Base-by-base conservation (phyloP, 2,888 invertebrate species). In the Acanthococcus lagerstroemiae region DNA sequence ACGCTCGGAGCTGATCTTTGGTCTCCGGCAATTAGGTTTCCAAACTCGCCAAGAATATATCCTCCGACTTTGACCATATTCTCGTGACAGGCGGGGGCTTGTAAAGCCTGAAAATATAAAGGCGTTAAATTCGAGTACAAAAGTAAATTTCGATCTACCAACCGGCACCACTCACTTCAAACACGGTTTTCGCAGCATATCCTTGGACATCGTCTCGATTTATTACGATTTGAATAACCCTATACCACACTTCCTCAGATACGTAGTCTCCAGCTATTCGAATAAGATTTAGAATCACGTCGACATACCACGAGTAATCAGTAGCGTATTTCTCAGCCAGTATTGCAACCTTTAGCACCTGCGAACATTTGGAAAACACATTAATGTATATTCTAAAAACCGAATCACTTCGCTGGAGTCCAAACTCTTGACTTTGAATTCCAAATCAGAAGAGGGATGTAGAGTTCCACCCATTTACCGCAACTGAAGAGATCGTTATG, bases 11-110 rank as follows among this genome's bases (percentile, higher is more conserved):
- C 95, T 55, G 97, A 99, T 67, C 97, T 83, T 68, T 93, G 90
- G 78, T 99, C 99, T 17, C 99, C 99, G 72, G 99, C 99, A 76
- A 99, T 99, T 68, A 99, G 83, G 80, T 99, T 99, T 63, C 99
- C 99, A 79, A 99, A 99, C 79, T 99, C 97, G 69, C 99, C 99
- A 68, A 99, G 83, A 73, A 99, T 97, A 74, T 99, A 99, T 63
- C 97, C 99, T 68, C 97, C 97, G 65, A 99, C 99, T 84, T 99
- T 99, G 1, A 99, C 97, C 99, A 99, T 99, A 77, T 99, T 99
- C 79, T 99, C 99, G 77, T 99, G 99, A 75, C 99, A 99, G 25
- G 99, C 97, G 21, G 97, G 96, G 30, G 96, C 96, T 81, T 99
- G 96, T 63, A 97, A 79, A 67, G 95, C 95, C 84, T 85, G 73